Evolutionary conservation across 1,140 invertebrate genomes (phyloP), one percentile per base, ranked within the genome.

Genomic region (Drosophila sulfurigaster): DNA sequence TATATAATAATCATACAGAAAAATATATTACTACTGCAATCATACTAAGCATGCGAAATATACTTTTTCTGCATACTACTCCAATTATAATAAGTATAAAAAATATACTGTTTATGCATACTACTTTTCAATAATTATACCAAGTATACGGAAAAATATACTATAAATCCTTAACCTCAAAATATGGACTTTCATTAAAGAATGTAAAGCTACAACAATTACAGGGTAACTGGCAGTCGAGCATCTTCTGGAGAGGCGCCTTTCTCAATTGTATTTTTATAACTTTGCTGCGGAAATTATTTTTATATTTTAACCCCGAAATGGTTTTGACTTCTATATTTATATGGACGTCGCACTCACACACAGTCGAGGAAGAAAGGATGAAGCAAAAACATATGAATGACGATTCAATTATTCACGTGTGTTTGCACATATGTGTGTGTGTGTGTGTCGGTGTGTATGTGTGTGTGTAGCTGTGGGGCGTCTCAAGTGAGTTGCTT

Each of bases 301-400:
- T 89, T 88, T 76, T 85, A 75, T 81, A 73, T 79, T 88, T 85
- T 89, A 85, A 89, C 85, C 85, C 85, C 85, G 20, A 89, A 88
- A 81, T 76, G 78, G 48, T 35, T 82, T 73, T 79, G 73, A 73
- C 67, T 89, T 89, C 35, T 38, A 75, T 85, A 85, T 85, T 89
- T 90, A 76, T 81, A 75, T 15, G 48, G 15, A 38, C 35, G 16
- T 35, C 35, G 35, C 46, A 35, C 32, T 46, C 15, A 52, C 15
- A 46, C 20, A 32, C 16, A 32, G 15, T 25, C n/a, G 13, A 56
- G 5, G 11, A 15, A 11, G 5, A 45, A 46, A 58, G 25, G 38
- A 2, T n/a, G 25, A 28, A 11, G 41, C 35, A 45, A n/a, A 60
- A 65, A 48, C 57, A 78, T 78, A 32, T 64, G 78, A 69, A 43